phyloP scores from a whole-genome alignment of 2,113 vertebrate genomes.

The Xenopus borealis region DNA sequence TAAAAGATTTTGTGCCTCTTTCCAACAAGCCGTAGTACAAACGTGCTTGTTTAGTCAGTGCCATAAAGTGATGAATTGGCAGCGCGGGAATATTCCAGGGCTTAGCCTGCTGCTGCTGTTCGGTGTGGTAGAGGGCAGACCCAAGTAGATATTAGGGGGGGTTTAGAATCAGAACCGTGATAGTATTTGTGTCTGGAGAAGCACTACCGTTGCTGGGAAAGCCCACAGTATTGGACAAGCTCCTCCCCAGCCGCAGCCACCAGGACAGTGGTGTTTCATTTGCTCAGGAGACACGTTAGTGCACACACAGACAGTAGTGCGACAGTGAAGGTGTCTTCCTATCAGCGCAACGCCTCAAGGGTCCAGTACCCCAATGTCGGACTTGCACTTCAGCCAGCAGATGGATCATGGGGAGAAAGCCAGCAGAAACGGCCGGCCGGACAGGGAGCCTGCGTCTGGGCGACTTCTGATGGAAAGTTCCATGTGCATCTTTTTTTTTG shows the following conservation, averaged over 20 bases:
- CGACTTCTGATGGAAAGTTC: background rate
- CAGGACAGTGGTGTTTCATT: conserved; percentile 58
- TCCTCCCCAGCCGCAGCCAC: conserved; percentile 33
- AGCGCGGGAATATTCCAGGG: too few species aligned
- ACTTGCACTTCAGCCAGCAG: background rate
- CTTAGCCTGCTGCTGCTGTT: too few species aligned
- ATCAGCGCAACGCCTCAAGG: background rate
- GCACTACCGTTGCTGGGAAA: conserved; percentile 21
- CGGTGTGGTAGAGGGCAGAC: too few species aligned
- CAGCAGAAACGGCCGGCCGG: background rate
- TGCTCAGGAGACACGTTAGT: conserved; percentile 39
- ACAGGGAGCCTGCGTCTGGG: background rate
- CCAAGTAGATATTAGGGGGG: too few species aligned
- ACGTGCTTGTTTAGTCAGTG: too few species aligned
- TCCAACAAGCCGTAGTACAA: too few species aligned
- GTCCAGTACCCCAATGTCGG: background rate
- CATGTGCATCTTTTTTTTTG: conserved; percentile 34
- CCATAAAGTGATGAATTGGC: too few species aligned
- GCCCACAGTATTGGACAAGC: conserved; percentile 28
- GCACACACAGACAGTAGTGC: background rate
- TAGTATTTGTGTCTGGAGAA: too few species aligned
- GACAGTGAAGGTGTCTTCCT: background rate
- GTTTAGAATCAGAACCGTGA: too few species aligned
- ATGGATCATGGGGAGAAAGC: background rate
- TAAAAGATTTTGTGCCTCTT: too few species aligned